A percentile compares a stretch with the other conserved stretches of the same genome.
phyloP scores from a whole-genome alignment of 2,113 vertebrate genomes.

The mouse (Mus musculus) region DNA sequence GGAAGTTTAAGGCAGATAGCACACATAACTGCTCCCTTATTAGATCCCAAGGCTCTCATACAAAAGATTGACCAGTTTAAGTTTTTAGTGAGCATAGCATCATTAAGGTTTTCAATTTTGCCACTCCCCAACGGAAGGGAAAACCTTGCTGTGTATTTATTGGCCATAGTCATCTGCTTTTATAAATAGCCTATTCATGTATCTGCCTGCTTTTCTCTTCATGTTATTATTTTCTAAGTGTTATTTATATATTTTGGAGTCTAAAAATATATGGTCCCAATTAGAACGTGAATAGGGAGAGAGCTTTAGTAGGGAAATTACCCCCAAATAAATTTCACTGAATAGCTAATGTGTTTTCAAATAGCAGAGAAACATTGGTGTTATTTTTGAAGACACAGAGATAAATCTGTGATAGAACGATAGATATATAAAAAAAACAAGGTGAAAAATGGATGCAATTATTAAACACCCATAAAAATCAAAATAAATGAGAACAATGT shows the following conservation, averaged over 20 bases:
- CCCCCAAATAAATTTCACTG: background rate
- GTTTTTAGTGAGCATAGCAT: background rate
- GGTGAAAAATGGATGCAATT: background rate
- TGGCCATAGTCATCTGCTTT: background rate
- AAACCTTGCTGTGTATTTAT: background rate
- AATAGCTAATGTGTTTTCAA: conserved; percentile 24
- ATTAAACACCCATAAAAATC: background rate
- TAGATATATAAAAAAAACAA: background rate
- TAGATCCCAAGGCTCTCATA: background rate
- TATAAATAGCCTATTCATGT: background rate
- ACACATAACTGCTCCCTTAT: background rate
- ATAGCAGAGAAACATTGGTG: background rate
- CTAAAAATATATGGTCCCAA: background rate
- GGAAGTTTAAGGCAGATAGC: background rate
- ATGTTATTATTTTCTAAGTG: background rate
- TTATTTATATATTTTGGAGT: background rate
- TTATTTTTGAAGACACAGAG: conserved; percentile 16
- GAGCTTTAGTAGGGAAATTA: background rate
- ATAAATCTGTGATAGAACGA: background rate
- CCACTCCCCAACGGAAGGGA: background rate
- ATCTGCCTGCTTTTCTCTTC: background rate
- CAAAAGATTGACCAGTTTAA: background rate
- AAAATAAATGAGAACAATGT: conserved; percentile 15
- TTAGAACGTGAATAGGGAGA: background rate
- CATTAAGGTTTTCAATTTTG: conserved; percentile 7